Evolutionary conservation across 2,888 invertebrate species (phyloP).

Genomic region (Dermolepida albohirtum): DNA sequence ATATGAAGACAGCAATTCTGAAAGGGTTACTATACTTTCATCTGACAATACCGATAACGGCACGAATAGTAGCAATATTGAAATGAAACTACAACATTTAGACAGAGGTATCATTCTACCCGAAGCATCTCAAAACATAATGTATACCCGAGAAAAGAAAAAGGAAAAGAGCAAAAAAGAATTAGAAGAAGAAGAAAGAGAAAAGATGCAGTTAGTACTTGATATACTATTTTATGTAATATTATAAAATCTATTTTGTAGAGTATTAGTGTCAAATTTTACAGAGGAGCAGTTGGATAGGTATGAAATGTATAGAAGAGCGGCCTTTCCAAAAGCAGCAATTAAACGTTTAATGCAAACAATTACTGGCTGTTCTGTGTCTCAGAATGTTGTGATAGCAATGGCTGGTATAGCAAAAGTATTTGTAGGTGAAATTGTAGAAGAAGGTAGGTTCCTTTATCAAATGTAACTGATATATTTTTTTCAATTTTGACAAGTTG

Average conservation of each 20-base stretch:
- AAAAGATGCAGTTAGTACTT: constrained; percentile 90
- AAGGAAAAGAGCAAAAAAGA: constrained; percentile 84
- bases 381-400: constrained; percentile 99
- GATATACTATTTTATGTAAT: background rate
- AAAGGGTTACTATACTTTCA: constrained; percentile 41
- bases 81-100: background rate
- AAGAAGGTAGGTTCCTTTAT: constrained; percentile 80
- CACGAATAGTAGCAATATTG: constrained; percentile 10
- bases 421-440: constrained; percentile 98
- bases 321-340: constrained; percentile 98
- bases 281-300: constrained; percentile 97
- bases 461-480: no score
- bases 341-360: constrained; percentile 98
- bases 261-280: constrained; percentile 97
- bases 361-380: constrained; percentile 95
- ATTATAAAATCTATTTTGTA: constrained; percentile 62
- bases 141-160: constrained; percentile 68
- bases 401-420: constrained; percentile 99
- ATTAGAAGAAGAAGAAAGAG: constrained; percentile 92
- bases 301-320: constrained; percentile 98
- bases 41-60: constrained; percentile 28
- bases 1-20: constrained; percentile 45
- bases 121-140: constrained; percentile 54
- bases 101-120: constrained; percentile 59
- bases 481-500: no score